phyloP scores from a whole-genome alignment of 2,797 vertebrate genomes.

The Lemur catta region DNA sequence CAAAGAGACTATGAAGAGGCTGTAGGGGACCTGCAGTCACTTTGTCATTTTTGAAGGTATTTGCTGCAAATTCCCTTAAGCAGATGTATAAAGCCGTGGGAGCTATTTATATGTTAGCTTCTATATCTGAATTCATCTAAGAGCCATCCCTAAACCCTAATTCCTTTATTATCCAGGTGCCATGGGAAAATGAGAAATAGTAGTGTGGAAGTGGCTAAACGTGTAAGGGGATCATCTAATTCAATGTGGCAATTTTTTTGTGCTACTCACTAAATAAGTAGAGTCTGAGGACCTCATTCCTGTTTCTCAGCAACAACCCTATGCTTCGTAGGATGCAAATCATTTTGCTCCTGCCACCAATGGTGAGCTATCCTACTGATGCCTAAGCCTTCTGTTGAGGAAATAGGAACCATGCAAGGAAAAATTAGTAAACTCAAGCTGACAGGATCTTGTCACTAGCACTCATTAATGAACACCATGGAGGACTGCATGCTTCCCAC shows the following conservation, averaged over 20 bases:
- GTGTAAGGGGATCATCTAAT: constrained; percentile 59
- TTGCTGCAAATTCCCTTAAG: neutral
- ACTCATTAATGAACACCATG: constrained; percentile 71
- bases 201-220: constrained; percentile 16
- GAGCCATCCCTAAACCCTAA: neutral
- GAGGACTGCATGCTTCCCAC: constrained; percentile 62
- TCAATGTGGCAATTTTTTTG: constrained; percentile 3
- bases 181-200: neutral
- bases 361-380: constrained; percentile 39
- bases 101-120: constrained; percentile 51
- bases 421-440: constrained; percentile 75
- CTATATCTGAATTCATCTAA: constrained; percentile 32
- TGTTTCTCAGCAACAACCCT: neutral
- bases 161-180: constrained; percentile 16
- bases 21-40: neutral
- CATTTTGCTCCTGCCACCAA: constrained; percentile 33
- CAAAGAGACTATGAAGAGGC: neutral
- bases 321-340: constrained; percentile 9
- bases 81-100: neutral
- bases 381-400: constrained; percentile 57
- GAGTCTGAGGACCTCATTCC: constrained; percentile 3
- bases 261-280: constrained; percentile 32
- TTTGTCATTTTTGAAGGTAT: constrained; percentile 23
- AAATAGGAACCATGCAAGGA: constrained; percentile 60
- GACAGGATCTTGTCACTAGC: constrained; percentile 70